Evolutionary conservation across 2,113 vertebrate genomes (phyloP), one percentile per base, ranked within the genome.

Genomic region (Nanorana parkeri): DNA sequence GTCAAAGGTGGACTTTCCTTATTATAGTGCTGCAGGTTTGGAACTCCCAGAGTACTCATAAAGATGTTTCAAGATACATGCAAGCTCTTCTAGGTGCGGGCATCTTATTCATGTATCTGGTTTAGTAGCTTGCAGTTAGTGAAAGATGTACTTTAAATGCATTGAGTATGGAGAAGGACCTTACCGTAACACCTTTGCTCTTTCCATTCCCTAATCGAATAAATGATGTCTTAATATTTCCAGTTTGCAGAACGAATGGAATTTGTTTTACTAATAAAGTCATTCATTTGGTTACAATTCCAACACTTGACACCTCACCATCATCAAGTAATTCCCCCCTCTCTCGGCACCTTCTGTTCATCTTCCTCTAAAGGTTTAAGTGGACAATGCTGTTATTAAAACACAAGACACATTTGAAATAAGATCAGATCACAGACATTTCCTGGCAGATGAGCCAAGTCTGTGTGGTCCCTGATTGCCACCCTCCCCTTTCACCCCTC

Each of bases 401-500:
- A 19, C 23, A 75, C 28, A 75, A 17, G 24, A 47, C 52, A 79
- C 17, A 56, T 29, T 52, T 47, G 28, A 68, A 60, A 41, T 60
- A 19, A 36, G 77, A 68, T 79, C 77, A 36, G 77, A 68, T 79
- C 77, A 79, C 24, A 68, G 55, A 29, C 28, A 41, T 68, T 60
- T 28, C 65, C 66, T 56, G 29, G 65, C 64, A 79, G 52, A 79
- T 58, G 47, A 79, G 51, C n/a, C 1, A 11, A 79, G 26, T 28
- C 52, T 79, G 77, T 68, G 77, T 79, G 77, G 77, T 79, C 65
- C 65, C 56, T 36, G 77, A 60, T 5, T 21, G 13, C 64, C 28
- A 28, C 76, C 58, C 26, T 64, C 32, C 60, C 17, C 23, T 16
- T 28, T 28, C 23, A 36, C 64, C 19, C 47, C 26, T 56, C 20